Base-by-base conservation (phyloP, 2,888 invertebrate genomes). In the Plebejus melissa region DNA sequence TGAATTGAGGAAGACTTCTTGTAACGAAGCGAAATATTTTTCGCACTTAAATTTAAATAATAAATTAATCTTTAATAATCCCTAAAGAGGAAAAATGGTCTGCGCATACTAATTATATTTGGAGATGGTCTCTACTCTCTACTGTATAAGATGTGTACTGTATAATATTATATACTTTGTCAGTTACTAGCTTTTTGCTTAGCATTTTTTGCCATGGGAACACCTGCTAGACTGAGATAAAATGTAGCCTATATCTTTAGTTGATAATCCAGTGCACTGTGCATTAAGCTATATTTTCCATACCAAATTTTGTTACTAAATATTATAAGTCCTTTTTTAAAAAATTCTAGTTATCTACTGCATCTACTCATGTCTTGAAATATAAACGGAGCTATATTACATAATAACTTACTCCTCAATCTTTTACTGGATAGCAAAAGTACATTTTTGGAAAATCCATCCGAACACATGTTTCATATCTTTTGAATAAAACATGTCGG, bases 401-500 rank as follows among this genome's bases (percentile, higher is more conserved):
- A 65, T 28, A 65, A 28, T 65, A 32, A 65, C 32, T 32, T 65
- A 5, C 2, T 32, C 65, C 9, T 28, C 60, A 32, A 32, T 32
- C 65, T 5, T 60, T 28, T 60, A 9, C 9, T 65, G 11, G 65
- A 65, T 5, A 65, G 16, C 5, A 36, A 65, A 65, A 60, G 60
- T 28, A 28, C 11, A 65, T 65, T 60, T 65, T 65, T 65, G 65
- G 65, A 36, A 65, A 32, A 36, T 32, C 65, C 65, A 16, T 36
- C 13, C 32, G 5, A 65, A 65, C 65, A 65, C 65, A 65, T 65
- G 65, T 65, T 65, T 65, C 32, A 71, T 81, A 65, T 65, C 85
- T 83, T 79, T 81, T 92, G 92, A 91, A 92, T 92, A 91, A 92
- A 86, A 89, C 90, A 91, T 90, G 41, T 82, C 54, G 16, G 54